These are phyloP conservation scores for Gastracanthus pulcherrimus DNA, from an alignment of 2,888 invertebrate genomes.

Conservation along the genomic window DNA sequence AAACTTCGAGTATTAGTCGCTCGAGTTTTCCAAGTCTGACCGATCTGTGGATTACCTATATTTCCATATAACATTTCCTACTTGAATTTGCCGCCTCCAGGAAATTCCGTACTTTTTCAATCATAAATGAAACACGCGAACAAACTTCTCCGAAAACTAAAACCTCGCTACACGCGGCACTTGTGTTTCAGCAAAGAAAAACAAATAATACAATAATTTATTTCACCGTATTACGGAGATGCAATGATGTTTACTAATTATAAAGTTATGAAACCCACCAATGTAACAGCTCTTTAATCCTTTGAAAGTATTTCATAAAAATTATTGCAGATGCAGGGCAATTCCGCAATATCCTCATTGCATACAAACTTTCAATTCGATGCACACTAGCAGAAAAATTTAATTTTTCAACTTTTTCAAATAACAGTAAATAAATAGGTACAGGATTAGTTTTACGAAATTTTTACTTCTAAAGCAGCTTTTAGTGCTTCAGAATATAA, in stretches of 20 bases:
- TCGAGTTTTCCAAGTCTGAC: slow-evolving; percentile 27
- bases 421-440: too few relatives aligned
- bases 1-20: slow-evolving; percentile 19
- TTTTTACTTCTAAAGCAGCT: too few relatives aligned
- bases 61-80: slow-evolving; percentile 13
- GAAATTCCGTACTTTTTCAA: slow-evolving; percentile 23
- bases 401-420: too few relatives aligned
- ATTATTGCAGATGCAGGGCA: too few relatives aligned
- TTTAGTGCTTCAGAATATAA: too few relatives aligned
- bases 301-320: background rate
- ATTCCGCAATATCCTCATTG: too few relatives aligned
- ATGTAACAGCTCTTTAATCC: background rate
- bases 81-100: background rate
- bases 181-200: background rate
- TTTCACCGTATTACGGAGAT: background rate
- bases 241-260: background rate
- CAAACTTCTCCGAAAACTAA: background rate
- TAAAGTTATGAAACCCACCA: background rate
- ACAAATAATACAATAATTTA: background rate
- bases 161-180: background rate
- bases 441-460: too few relatives aligned
- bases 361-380: too few relatives aligned
- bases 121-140: background rate
- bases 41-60: slow-evolving; percentile 18
- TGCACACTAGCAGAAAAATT: too few relatives aligned